Base-by-base conservation (phyloP, 2,797 vertebrate genomes). In the Phalanger gymnotis region DNA sequence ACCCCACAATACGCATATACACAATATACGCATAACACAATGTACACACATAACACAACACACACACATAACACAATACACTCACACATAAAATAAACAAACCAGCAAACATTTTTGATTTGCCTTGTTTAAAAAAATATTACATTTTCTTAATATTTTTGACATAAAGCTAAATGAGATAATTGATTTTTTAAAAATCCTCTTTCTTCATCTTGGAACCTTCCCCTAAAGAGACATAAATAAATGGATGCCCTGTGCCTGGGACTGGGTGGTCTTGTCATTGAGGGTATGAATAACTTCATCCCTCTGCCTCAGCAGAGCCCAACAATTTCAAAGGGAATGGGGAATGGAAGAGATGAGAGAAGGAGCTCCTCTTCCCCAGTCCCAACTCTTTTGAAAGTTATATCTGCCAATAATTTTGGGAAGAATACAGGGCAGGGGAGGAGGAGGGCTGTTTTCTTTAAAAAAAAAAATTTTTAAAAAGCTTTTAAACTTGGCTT, bases 121-220 rank as follows among this genome's bases (percentile, higher is more conserved):
- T 97, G 98, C 98, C 96, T 98, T 95, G 98, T 98, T 98, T 98
- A 98, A 97, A 98, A 98, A 98, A 98, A 98, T 98, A 98, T 98
- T 97, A 98, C 98, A 98, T 98, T 95, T 96, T 98, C 97, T 97
- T 97, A 97, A 98, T 98, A 98, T 97, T 98, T 98, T 98, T 97
- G 98, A 98, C 98, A 97, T 97, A 98, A 57, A 96, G 98, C 97
- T 98, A 98, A 98, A 98, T 97, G 98, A 97, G 97, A 97, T 98
- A 97, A 98, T 97, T 93, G 81, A 92, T 93, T 96, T 27, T 47
- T 51, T 56, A 98, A 98, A 97, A 97, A 98, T 95, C 97, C 95
- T 97, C 96, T 96, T 98, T 96, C 98, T 92, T 94, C 94, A 92
- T 93, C 93, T 91, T 73, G 96, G 96, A 96, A 93, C 96, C 96